Evolutionary conservation across 2,797 vertebrate genomes (phyloP), one percentile per base, ranked within the genome.

Genomic region (Cossypha dichroa): DNA sequence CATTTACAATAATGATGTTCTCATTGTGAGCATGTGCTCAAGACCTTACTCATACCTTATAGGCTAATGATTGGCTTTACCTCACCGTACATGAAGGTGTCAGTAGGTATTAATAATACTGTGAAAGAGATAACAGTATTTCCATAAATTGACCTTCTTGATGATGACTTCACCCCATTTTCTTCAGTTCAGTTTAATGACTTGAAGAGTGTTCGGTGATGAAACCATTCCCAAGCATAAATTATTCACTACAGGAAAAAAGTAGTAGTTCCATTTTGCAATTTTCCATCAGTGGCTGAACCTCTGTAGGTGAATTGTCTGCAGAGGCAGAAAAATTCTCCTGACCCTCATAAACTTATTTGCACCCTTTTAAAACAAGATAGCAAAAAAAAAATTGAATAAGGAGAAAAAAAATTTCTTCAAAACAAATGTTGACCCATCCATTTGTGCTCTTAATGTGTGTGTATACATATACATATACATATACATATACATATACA

Each of bases 121-220:
- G 67, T 86, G 90, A 97, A 96, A 97, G 95, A 92, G 93, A 97
- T 95, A 96, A 96, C 97, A 96, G 85, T 96, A 96, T 96, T 97
- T 96, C 97, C 96, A 97, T 97, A 97, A 96, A 94, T 95, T 97
- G 96, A 97, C 97, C 96, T 97, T 97, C 96, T 96, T 95, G 94
- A 91, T 96, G 95, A 96, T 96, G 93, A 96, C 96, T 96, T 97
- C 88, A 94, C 94, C 96, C 97, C 97, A 97, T 97, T 97, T 97
- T 94, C 92, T 97, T 95, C 88, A 88, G 92, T 94, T 97, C 96
- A 29, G 40, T 96, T 97, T 97, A 97, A 97, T 97, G 97, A 96
- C 94, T 96, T 96, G 94, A 95, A 88, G 94, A 92, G 88, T 88
- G 85, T 66, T 93, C 73, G 0, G 91, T 91, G 94, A 96, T 95